phyloP scores from a whole-genome alignment of 2,113 vertebrate species.

The Crotalus tigris region DNA sequence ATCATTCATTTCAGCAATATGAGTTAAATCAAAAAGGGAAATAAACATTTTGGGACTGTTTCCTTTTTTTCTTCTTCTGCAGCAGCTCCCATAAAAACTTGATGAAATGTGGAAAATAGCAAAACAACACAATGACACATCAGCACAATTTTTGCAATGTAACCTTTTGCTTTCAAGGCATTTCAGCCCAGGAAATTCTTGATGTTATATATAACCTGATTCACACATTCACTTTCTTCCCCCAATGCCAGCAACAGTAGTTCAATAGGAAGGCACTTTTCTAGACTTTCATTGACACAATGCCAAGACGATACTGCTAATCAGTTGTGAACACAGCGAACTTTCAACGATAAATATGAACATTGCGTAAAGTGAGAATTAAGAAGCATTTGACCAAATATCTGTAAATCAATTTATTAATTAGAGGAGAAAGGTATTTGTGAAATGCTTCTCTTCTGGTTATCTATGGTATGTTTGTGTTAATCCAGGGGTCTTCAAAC shows the following conservation, averaged over 20 bases:
- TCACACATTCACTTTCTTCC: slow-evolving; percentile 38
- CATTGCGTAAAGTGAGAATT: background rate
- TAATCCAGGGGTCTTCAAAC: background rate
- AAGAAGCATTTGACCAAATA: background rate
- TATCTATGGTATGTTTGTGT: background rate
- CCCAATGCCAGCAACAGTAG: slow-evolving; percentile 42
- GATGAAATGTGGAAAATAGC: slow-evolving; percentile 46
- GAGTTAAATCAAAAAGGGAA: slow-evolving; percentile 68
- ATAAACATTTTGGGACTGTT: slow-evolving; percentile 62
- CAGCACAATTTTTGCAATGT: slow-evolving; percentile 59
- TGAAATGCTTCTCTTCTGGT: background rate
- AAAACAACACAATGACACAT: slow-evolving; percentile 54
- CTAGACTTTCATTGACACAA: slow-evolving; percentile 48
- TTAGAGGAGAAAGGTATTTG: background rate
- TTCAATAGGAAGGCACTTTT: slow-evolving; percentile 40
- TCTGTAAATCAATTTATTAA: background rate
- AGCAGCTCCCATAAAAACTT: slow-evolving; percentile 49
- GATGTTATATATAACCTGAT: slow-evolving; percentile 54
- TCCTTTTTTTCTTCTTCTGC: slow-evolving; percentile 55
- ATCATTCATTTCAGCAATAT: slow-evolving; percentile 64
- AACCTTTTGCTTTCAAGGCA: slow-evolving; percentile 58
- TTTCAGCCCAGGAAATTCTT: slow-evolving; percentile 62
- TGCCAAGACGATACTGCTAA: slow-evolving; percentile 31
- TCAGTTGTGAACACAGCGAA: slow-evolving; percentile 60
- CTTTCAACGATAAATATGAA: slow-evolving; percentile 46